Percentiles rank a stretch among this genome's conserved stretches.
These are phyloP conservation scores for Xiphias gladius DNA, from an alignment of 2,113 vertebrate species.

Conservation along the genomic window DNA sequence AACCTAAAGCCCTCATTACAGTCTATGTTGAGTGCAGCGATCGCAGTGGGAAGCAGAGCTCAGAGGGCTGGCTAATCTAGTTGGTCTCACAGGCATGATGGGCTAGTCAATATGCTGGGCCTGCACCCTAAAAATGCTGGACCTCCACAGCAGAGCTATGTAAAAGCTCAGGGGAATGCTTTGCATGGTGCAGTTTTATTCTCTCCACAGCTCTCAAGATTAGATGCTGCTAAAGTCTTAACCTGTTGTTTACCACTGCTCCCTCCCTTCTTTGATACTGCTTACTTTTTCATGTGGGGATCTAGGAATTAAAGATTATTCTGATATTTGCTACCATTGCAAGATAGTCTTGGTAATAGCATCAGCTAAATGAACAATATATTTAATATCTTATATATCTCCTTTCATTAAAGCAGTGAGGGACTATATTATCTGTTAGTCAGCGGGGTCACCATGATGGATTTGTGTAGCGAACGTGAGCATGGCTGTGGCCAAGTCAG, in stretches of 20 bases:
- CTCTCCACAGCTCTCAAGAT: constrained; percentile 74
- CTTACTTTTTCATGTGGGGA: constrained; percentile 12
- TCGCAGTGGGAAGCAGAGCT: constrained; percentile 68
- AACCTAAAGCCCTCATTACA: constrained; percentile 77
- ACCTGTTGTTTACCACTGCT: constrained; percentile 48
- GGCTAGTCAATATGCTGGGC: constrained; percentile 76
- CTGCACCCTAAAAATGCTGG: constrained; percentile 74
- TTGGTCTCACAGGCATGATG: constrained; percentile 81
- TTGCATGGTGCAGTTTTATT: constrained; percentile 68
- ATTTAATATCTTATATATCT: constrained; percentile 6
- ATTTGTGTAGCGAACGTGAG: constrained; percentile 5
- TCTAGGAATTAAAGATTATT: neutral
- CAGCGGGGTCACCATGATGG: neutral
- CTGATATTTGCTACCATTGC: neutral
- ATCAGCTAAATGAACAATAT: neutral
- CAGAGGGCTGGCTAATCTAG: constrained; percentile 79
- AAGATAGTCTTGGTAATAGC: neutral
- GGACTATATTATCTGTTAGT: neutral
- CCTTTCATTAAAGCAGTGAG: neutral
- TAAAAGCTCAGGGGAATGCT: constrained; percentile 76
- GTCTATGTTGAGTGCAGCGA: constrained; percentile 71
- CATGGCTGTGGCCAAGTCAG: neutral
- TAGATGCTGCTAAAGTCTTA: constrained; percentile 64
- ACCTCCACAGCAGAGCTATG: constrained; percentile 61
- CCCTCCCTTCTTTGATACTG: neutral